phyloP scores from a whole-genome alignment of 2,113 vertebrate genomes.

The Bathybates hornii region DNA sequence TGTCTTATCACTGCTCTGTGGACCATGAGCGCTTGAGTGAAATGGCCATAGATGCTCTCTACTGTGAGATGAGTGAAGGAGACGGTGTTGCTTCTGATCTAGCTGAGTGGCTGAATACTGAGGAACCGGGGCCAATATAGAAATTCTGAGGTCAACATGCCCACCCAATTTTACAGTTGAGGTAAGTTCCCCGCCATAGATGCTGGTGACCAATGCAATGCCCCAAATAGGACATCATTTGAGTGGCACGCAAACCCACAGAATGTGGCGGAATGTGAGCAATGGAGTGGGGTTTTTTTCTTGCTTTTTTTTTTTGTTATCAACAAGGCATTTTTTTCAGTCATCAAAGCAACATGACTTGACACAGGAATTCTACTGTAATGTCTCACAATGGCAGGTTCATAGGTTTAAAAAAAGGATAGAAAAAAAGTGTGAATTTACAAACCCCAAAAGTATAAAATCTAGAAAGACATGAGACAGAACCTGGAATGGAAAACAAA shows the following conservation, averaged over 20 bases:
- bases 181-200: slow-evolving; percentile 36
- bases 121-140: slow-evolving; percentile 14
- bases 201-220: slow-evolving; percentile 14
- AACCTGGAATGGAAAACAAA: not conserved
- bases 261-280: slow-evolving; percentile 38
- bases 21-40: slow-evolving; percentile 59
- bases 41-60: slow-evolving; percentile 51
- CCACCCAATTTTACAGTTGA: slow-evolving; percentile 71
- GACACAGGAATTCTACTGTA: slow-evolving; percentile 18
- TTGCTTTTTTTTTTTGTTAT: slow-evolving; percentile 1
- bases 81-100: slow-evolving; percentile 57
- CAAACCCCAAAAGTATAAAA: not conserved
- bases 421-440: not conserved
- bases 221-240: slow-evolving; percentile 40
- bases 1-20: slow-evolving; percentile 53
- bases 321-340: slow-evolving; percentile 31
- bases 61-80: slow-evolving; percentile 54
- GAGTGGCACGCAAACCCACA: slow-evolving; percentile 45
- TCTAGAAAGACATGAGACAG: not conserved
- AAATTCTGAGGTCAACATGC: slow-evolving; percentile 57
- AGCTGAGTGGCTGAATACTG: slow-evolving; percentile 50
- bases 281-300: accelerated
- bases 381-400: slow-evolving; percentile 17
- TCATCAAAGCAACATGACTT: slow-evolving; percentile 41
- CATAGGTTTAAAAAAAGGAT: not conserved